A percentile compares a stretch with the other conserved stretches of the same genome.
Conservation (phyloP, 2,113 vertebrate species). For the Rousettus leschenaultii region DNA sequence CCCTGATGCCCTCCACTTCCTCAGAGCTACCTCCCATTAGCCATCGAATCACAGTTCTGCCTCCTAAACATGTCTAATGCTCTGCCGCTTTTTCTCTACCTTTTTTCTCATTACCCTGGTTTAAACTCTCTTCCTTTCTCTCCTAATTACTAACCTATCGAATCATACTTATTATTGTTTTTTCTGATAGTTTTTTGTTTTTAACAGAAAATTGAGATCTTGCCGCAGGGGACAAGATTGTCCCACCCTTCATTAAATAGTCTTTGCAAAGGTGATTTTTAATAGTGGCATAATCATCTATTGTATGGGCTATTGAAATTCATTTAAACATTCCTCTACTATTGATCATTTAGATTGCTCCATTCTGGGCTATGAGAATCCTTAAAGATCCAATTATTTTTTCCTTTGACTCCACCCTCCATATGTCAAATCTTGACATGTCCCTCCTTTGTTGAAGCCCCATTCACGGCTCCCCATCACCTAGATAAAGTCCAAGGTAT, state of each 20-base stretch:
- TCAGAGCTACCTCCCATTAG: neutral
- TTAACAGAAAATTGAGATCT: neutral
- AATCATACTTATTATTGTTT: neutral
- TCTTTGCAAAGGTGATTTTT: neutral
- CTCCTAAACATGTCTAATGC: neutral
- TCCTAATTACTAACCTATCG: neutral
- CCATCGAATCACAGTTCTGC: neutral
- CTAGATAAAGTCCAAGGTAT: neutral
- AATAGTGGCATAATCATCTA: neutral
- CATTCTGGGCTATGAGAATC: neutral
- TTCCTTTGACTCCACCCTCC: neutral
- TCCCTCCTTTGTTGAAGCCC: neutral
- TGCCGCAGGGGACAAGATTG: neutral
- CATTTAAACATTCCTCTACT: neutral
- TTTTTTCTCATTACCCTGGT: neutral
- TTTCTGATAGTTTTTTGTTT: neutral
- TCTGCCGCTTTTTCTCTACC: neutral
- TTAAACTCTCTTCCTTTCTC: neutral
- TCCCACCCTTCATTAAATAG: neutral
- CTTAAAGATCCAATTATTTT: neutral
- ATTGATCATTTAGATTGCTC: neutral
- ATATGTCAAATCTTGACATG: neutral
- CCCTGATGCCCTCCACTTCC: neutral
- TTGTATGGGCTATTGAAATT: neutral
- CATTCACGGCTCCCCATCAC: neutral